These are phyloP conservation scores for Sinocyclocheilus anophthalmus DNA, from an alignment of 2,113 vertebrate species.

Conservation along the genomic window DNA sequence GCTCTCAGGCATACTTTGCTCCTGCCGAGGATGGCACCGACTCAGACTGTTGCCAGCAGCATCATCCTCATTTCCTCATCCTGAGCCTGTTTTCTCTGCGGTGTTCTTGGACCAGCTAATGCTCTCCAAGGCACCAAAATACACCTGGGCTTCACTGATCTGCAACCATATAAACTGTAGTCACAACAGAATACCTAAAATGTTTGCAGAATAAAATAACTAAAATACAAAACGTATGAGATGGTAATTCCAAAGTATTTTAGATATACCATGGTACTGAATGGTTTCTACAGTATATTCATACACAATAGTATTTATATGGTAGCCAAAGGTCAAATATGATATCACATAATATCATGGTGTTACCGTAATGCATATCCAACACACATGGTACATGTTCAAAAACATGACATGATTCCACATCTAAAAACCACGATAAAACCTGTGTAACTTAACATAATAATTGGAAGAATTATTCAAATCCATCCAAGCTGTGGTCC, in stretches of 20 bases:
- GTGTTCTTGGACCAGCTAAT: background rate
- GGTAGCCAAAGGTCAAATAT: background rate
- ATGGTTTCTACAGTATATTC: too few relatives aligned
- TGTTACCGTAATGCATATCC: background rate
- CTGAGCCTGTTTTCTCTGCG: background rate
- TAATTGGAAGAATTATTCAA: background rate
- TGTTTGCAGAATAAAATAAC: background rate
- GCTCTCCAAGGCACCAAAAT: background rate
- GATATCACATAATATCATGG: background rate
- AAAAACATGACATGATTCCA: background rate
- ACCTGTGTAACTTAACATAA: background rate
- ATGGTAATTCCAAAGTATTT: background rate
- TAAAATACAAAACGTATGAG: background rate
- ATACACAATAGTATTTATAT: background rate
- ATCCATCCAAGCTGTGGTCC: background rate
- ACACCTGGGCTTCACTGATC: background rate
- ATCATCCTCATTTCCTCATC: slow-evolving; percentile 26
- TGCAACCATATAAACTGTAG: too few relatives aligned
- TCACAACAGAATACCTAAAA: too few relatives aligned
- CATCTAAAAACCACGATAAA: background rate
- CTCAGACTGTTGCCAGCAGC: slow-evolving; percentile 12
- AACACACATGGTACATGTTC: background rate
- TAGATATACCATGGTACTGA: background rate
- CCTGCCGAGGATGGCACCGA: slow-evolving; percentile 16
- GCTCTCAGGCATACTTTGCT: slow-evolving; percentile 52